Percentiles rank a stretch among this genome's conserved stretches.
phyloP scores from a whole-genome alignment of 2,888 invertebrate species.

The Tinea trinotella region DNA sequence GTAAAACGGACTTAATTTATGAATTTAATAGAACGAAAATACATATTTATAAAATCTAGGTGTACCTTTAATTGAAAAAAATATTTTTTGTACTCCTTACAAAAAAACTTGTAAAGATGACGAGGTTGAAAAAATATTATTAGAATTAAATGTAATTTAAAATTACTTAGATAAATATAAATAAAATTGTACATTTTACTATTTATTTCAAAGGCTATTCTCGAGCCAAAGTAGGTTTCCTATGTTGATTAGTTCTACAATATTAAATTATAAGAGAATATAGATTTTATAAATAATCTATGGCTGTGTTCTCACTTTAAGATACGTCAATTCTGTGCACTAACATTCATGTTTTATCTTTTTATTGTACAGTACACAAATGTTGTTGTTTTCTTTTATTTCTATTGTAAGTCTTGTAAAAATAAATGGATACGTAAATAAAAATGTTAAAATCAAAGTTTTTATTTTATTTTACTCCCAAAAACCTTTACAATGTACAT shows the following conservation, averaged over 20 bases:
- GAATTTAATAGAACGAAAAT: constrained; percentile 15
- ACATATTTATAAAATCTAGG: constrained; percentile 13
- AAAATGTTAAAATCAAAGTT: constrained; percentile 33
- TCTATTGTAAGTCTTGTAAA: constrained; percentile 40
- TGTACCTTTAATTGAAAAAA: not conserved
- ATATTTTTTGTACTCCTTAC: constrained; percentile 13
- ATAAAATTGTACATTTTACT: constrained; percentile 4
- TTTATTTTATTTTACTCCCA: constrained; percentile 10
- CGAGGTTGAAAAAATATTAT: not conserved
- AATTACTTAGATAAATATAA: constrained; percentile 9
- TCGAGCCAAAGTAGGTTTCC: not conserved
- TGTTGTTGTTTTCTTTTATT: constrained; percentile 44
- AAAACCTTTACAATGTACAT: no score
- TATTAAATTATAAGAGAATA: constrained; percentile 16
- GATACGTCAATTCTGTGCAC: constrained; percentile 70
- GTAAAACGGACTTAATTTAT: constrained; percentile 9
- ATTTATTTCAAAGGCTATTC: not conserved
- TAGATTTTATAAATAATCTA: constrained; percentile 40
- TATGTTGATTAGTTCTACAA: constrained; percentile 37
- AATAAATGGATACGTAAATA: constrained; percentile 62
- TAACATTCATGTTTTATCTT: constrained; percentile 56
- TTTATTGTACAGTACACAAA: constrained; percentile 54
- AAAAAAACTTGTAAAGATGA: not conserved
- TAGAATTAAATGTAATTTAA: not conserved
- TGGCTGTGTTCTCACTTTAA: constrained; percentile 71